These are phyloP conservation scores for Protaetia brevitarsis DNA, from an alignment of 1,140 invertebrate species.

Conservation along the genomic window DNA sequence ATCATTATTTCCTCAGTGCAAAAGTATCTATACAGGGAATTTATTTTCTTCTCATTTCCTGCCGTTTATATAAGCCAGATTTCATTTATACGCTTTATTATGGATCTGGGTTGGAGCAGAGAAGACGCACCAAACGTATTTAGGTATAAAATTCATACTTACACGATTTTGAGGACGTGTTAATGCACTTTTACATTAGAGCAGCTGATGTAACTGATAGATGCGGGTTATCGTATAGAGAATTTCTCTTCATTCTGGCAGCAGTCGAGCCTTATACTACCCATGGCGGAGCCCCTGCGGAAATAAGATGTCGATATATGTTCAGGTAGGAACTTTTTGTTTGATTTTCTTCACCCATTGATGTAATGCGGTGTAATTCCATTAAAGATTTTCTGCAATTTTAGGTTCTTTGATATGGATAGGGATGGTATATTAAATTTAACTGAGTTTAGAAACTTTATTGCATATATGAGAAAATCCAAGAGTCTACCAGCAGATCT, in stretches of 20 bases:
- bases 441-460: constrained; percentile 37
- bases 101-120: constrained; percentile 49
- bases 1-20: constrained; percentile 40
- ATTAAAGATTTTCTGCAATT: constrained; percentile 20
- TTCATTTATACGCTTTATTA: constrained; percentile 48
- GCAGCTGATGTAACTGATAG: constrained; percentile 49
- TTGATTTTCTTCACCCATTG: neutral
- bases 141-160: constrained; percentile 27
- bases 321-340: constrained; percentile 49
- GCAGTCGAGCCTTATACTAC: constrained; percentile 48
- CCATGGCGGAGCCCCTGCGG: constrained; percentile 47
- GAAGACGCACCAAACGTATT: constrained; percentile 46
- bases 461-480: constrained; percentile 34
- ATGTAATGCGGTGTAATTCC: neutral
- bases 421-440: constrained; percentile 34
- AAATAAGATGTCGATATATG: constrained; percentile 51
- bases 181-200: too few species aligned
- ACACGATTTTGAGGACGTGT: too few species aligned
- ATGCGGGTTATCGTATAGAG: constrained; percentile 49
- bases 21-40: constrained; percentile 48
- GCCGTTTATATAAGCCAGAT: constrained; percentile 48
- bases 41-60: constrained; percentile 48
- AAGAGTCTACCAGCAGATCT: constrained; percentile 35
- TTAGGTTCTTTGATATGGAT: constrained; percentile 40
- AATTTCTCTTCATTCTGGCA: constrained; percentile 49